Percentiles rank a stretch among this genome's conserved stretches.
Conservation (phyloP, 2,888 invertebrate genomes). For the Dolomedes plantarius region DNA sequence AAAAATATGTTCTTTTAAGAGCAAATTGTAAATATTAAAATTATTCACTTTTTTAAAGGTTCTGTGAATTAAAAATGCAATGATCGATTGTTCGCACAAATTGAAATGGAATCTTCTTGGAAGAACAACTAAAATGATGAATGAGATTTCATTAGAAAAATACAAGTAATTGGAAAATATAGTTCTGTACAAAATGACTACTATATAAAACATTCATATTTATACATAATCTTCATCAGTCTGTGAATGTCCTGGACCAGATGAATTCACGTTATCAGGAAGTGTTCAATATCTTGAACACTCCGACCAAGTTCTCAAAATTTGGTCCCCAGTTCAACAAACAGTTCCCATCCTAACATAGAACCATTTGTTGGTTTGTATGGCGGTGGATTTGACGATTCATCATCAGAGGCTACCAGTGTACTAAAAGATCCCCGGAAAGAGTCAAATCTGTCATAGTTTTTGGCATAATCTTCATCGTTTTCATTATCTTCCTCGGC, state of each 20-base stretch:
- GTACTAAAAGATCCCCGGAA: constrained; percentile 95
- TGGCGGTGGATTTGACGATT: constrained; percentile 88
- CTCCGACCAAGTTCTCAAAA: constrained; percentile 95
- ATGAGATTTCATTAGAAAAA: constrained; percentile 13
- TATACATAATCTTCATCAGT: constrained; percentile 70
- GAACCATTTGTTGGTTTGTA: constrained; percentile 86
- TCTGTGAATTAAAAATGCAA: no score
- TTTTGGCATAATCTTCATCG: constrained; percentile 75
- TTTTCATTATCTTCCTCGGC: constrained; percentile 76
- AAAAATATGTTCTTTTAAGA: no score
- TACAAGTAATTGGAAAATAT: constrained; percentile 5
- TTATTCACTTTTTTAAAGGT: no score
- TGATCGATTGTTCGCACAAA: no score
- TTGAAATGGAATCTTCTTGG: neutral
- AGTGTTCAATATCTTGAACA: constrained; percentile 96
- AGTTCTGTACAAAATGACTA: constrained; percentile 66
- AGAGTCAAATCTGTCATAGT: constrained; percentile 94
- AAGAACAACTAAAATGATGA: neutral
- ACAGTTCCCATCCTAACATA: constrained; percentile 94
- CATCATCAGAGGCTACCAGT: constrained; percentile 94
- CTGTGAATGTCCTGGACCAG: constrained; percentile 66
- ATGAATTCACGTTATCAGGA: constrained; percentile 81
- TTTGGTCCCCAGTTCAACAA: constrained; percentile 97
- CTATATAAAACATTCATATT: constrained; percentile 26
- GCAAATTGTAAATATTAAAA: no score